Conservation (phyloP, 2,797 vertebrate species). For the Oceanodroma leucorhoa region DNA sequence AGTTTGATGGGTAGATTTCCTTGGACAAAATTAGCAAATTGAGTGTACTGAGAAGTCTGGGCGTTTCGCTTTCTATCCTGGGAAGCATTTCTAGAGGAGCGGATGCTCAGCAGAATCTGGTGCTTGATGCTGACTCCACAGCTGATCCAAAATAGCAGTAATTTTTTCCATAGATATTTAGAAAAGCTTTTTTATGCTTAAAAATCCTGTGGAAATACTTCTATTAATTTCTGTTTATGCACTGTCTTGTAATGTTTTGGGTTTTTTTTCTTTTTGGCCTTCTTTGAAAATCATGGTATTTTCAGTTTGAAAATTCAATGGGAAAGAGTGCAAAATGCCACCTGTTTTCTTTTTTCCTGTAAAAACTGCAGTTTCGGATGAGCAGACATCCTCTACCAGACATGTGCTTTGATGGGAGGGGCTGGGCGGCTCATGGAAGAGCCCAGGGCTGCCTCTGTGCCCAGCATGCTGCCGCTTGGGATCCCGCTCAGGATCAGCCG, state of each 20-base stretch:
- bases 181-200: not conserved
- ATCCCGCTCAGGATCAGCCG: not conserved
- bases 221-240: not conserved
- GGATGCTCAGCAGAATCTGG: constrained; percentile 3
- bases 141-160: not conserved
- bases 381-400: not conserved
- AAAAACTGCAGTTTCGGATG: not conserved
- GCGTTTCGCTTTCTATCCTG: not conserved
- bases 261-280: not conserved
- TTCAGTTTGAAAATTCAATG: not conserved
- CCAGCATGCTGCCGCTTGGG: rapidly evolving
- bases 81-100: not conserved
- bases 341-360: not conserved
- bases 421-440: not conserved
- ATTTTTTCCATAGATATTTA: not conserved
- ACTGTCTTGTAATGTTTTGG: not conserved
- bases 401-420: not conserved
- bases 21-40: not conserved
- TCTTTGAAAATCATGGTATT: not conserved
- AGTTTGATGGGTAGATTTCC: not conserved
- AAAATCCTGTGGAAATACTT: not conserved
- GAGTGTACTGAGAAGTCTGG: not conserved
- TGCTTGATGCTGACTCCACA: not conserved
- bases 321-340: not conserved
- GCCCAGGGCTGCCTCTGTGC: not conserved